These are phyloP conservation scores for Meloidogyne exigua DNA, from an alignment of 1,140 invertebrate species.

Conservation along the genomic window DNA sequence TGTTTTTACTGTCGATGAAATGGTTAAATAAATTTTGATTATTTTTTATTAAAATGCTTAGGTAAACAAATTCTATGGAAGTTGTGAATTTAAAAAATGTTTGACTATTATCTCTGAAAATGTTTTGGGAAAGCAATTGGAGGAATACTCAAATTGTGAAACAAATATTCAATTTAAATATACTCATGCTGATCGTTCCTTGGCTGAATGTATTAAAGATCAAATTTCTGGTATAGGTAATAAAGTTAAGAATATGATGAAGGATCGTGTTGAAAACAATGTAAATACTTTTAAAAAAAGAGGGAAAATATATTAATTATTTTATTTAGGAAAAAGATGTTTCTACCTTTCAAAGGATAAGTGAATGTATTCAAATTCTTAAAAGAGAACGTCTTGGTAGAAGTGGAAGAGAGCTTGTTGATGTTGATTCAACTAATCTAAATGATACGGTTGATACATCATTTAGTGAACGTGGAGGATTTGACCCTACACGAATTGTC, in stretches of 20 bases:
- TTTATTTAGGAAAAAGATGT: neutral
- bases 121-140: slow-evolving; percentile 17
- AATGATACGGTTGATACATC: slow-evolving; percentile 10
- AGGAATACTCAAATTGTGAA: slow-evolving; percentile 37
- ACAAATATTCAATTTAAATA: slow-evolving; percentile 23
- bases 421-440: neutral
- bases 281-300: neutral
- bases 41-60: slow-evolving; percentile 17
- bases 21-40: slow-evolving; percentile 17
- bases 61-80: slow-evolving; percentile 29
- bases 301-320: neutral
- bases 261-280: neutral
- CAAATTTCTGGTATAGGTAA: slow-evolving; percentile 11
- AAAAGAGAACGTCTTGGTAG: slow-evolving; percentile 16
- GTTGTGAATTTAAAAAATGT: slow-evolving; percentile 22
- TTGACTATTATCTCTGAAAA: slow-evolving; percentile 32
- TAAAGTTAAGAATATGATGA: slow-evolving; percentile 6
- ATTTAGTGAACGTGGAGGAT: slow-evolving; percentile 13
- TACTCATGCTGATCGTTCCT: slow-evolving; percentile 17
- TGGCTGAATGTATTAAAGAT: slow-evolving; percentile 17
- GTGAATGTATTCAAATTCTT: slow-evolving; percentile 1
- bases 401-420: neutral
- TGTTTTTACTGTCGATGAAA: slow-evolving; percentile 32
- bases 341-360: neutral
- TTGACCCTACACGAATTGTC: slow-evolving; percentile 9